These are phyloP conservation scores for Actinernus sp. DNA, from an alignment of 92 coral and sea anemone species.

Conservation along the genomic window DNA sequence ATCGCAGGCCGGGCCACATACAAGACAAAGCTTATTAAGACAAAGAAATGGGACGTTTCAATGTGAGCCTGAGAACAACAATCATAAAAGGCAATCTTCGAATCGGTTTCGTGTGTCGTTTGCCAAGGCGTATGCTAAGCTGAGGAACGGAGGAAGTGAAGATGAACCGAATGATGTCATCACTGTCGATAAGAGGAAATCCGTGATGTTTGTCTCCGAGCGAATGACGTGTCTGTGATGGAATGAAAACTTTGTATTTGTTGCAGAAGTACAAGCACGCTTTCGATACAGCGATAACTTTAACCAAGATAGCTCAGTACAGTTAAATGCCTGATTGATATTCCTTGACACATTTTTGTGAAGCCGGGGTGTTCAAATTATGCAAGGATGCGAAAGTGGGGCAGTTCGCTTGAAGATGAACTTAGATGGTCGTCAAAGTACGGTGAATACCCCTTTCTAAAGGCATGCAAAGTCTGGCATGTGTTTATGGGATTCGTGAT, in stretches of 20 bases:
- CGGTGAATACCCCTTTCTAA: too few species aligned
- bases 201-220: slow-evolving; percentile 28
- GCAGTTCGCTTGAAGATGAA: too few species aligned
- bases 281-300: too few species aligned
- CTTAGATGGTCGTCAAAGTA: too few species aligned
- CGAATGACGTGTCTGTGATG: slow-evolving; percentile 36
- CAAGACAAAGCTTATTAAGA: neutral
- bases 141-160: slow-evolving; percentile 31
- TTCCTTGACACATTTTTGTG: too few species aligned
- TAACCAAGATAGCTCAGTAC: too few species aligned
- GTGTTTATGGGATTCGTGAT: too few species aligned
- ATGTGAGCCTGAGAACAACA: neutral
- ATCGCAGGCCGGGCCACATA: slow-evolving; percentile 2
- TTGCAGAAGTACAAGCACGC: neutral
- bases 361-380: too few species aligned
- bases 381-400: too few species aligned
- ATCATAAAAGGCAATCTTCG: neutral
- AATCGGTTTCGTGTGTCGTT: slow-evolving; percentile 30
- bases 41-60: neutral
- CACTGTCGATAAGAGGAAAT: slow-evolving; percentile 19
- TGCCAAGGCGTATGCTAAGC: slow-evolving; percentile 36
- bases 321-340: too few species aligned
- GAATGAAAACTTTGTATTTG: neutral
- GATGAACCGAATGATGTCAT: slow-evolving; percentile 11
- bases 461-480: too few species aligned